A percentile compares a stretch with the other conserved stretches of the same genome.
Evolutionary conservation across 2,113 vertebrate genomes (phyloP).

Genomic region (Pelvicachromis taeniatus): DNA sequence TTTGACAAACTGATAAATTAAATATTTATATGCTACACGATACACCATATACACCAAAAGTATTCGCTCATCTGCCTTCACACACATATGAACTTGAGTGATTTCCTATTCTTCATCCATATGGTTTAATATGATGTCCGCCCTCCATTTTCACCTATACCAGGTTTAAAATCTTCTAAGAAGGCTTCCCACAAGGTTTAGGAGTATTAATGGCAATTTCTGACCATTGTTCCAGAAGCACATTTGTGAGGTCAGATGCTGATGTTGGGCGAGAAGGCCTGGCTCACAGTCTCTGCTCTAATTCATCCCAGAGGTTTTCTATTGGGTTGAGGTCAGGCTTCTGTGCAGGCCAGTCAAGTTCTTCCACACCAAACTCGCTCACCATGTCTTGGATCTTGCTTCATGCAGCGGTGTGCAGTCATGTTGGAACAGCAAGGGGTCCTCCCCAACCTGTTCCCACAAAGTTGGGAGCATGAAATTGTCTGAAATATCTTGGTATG

Average conservation of each 20-base stretch:
- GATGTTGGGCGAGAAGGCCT: not conserved
- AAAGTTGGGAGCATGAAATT: too few relatives aligned
- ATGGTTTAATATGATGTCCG: not conserved
- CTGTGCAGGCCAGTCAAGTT: not conserved
- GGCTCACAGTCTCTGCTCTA: not conserved
- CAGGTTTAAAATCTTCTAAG: not conserved
- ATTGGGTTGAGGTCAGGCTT: not conserved
- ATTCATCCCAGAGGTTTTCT: not conserved
- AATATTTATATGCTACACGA: accelerated
- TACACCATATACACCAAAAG: not conserved
- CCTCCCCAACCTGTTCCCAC: not conserved
- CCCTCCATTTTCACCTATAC: not conserved
- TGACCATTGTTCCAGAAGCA: not conserved
- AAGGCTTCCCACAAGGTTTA: too few relatives aligned
- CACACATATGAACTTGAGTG: not conserved
- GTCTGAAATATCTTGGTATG: too few relatives aligned
- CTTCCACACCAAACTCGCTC: not conserved
- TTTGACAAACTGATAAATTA: not conserved
- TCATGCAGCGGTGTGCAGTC: not conserved
- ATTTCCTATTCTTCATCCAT: not conserved
- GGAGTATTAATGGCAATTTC: not conserved
- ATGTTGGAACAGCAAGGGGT: not conserved
- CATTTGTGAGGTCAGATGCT: not conserved
- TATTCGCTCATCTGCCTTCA: not conserved
- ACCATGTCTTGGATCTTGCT: not conserved